Conservation (phyloP, 1,140 invertebrate species). For the Rhagoletis zephyria region DNA sequence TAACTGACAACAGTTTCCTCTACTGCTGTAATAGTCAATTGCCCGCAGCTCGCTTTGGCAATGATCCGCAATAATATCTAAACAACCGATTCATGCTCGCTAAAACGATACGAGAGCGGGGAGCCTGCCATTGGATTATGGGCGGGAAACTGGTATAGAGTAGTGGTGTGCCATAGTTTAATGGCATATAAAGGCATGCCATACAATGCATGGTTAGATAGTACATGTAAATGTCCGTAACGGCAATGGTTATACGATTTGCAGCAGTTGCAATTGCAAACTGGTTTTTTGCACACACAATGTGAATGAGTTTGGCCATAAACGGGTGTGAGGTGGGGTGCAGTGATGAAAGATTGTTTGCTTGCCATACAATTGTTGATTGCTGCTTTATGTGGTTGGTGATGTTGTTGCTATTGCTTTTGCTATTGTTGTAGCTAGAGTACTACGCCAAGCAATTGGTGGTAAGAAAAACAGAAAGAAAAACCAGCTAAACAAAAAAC, state of each 20-base stretch:
- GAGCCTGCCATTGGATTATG: no score
- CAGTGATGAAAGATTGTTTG: conserved; percentile 25
- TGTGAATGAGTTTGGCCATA: not conserved
- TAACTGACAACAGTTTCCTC: not conserved
- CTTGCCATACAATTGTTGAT: conserved; percentile 33
- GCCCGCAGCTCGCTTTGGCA: not conserved
- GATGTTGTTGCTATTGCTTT: not conserved
- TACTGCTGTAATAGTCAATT: not conserved
- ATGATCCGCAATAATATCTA: conserved; percentile 30
- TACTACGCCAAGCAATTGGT: conserved; percentile 3
- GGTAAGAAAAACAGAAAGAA: not conserved
- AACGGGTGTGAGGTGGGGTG: not conserved
- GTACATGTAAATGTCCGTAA: conserved; percentile 9
- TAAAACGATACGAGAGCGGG: not conserved
- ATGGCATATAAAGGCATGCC: not conserved
- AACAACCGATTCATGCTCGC: conserved; percentile 11
- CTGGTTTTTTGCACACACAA: conserved; percentile 15
- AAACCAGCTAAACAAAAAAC: conserved; percentile 29
- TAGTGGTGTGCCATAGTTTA: no score
- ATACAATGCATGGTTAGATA: not conserved
- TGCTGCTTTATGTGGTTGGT: conserved; percentile 18
- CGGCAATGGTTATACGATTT: conserved; percentile 37
- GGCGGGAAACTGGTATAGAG: no score
- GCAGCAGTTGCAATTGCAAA: conserved; percentile 40
- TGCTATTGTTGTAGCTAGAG: not conserved